Conservation (phyloP, 2,113 vertebrate species). For the Galbula dea region DNA sequence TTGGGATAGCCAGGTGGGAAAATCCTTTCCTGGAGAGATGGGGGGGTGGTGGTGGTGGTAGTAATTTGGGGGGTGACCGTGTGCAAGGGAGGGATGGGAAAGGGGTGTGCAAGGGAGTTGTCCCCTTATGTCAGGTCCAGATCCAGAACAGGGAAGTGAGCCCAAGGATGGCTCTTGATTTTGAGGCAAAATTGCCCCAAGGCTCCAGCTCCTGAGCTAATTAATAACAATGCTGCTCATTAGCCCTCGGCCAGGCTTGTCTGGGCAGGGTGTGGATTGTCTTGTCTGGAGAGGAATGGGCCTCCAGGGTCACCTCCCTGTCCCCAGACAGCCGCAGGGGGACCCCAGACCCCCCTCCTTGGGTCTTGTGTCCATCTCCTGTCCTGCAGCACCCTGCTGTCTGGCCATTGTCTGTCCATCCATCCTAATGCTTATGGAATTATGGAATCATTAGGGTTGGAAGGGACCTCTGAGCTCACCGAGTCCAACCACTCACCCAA, state of each 20-base stretch:
- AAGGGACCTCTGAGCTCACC: too few relatives aligned
- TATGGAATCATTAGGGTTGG: too few relatives aligned
- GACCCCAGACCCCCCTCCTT: background rate
- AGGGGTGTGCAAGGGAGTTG: fast-evolving
- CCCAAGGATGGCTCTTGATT: background rate
- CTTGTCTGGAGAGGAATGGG: background rate
- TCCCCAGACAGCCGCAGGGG: background rate
- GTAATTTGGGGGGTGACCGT: too few relatives aligned
- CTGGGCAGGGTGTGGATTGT: slow-evolving; percentile 40
- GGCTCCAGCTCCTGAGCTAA: background rate
- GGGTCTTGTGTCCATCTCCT: background rate
- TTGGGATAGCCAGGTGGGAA: background rate
- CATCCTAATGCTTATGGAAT: background rate
- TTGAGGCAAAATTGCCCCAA: background rate
- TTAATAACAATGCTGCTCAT: slow-evolving; percentile 56
- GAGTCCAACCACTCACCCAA: too few relatives aligned
- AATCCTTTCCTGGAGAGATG: background rate
- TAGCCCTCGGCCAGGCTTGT: background rate
- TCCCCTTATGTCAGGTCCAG: fast-evolving
- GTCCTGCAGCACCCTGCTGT: background rate
- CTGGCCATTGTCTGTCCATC: fast-evolving
- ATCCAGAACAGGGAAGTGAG: background rate
- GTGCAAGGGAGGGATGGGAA: fast-evolving
- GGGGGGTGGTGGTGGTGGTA: fast-evolving
- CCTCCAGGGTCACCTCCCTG: background rate